Evolutionary conservation across 2,113 vertebrate species (phyloP).

Genomic region (Bubo scandiacus): DNA sequence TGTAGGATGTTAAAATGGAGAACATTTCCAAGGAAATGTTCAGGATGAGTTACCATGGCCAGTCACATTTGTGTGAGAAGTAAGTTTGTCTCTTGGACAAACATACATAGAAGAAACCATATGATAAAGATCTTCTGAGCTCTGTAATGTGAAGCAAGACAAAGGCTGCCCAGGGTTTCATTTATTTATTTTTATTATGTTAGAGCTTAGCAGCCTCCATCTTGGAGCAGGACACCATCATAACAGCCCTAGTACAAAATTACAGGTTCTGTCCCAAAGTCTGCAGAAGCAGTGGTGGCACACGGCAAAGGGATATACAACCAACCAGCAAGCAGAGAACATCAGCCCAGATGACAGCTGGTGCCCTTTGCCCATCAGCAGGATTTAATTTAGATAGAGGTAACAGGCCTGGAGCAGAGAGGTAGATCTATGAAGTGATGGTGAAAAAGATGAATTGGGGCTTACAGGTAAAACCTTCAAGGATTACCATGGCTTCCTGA

Average conservation of each 20-base stretch:
- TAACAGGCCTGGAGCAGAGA: background rate
- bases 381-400: background rate
- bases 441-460: background rate
- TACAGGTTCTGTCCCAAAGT: background rate
- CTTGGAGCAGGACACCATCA: background rate
- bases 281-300: background rate
- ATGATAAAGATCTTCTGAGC: background rate
- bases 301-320: background rate
- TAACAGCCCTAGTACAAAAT: background rate
- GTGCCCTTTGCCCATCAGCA: background rate
- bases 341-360: background rate
- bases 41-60: background rate
- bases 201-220: background rate
- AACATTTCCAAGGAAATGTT: background rate
- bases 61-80: background rate
- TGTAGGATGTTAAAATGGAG: background rate
- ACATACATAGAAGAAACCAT: background rate
- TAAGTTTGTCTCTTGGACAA: background rate
- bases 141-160: background rate
- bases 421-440: background rate
- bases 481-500: background rate
- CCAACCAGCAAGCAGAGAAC: background rate
- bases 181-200: background rate
- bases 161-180: background rate
- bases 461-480: background rate